Evolutionary conservation across 2,797 vertebrate genomes (phyloP), one percentile per base, ranked within the genome.

Genomic region (Trachurus trachurus): DNA sequence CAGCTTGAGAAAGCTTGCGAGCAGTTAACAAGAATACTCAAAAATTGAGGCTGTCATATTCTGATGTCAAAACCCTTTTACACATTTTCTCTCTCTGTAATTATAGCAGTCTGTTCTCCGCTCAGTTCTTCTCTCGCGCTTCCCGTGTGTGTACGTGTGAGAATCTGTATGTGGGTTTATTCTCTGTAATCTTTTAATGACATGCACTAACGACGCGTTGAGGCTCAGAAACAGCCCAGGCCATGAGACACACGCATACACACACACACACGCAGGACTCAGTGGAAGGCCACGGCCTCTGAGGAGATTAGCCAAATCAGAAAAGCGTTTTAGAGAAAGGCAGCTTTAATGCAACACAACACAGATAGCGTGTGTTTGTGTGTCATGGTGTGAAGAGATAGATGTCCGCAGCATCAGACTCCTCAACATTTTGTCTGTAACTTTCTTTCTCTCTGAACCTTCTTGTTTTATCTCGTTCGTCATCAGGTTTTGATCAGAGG

Each of bases 111-210:
- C 63, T 86, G 61, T 62, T 80, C 17, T 2, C 8, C 2, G 17
- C 62, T 69, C 69, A 71, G 21, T 50, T 57, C 52, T 56, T 44
- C 40, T 64, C 68, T 64, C 31, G 49, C n/a, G 2, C 62, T 54
- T 69, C 65, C 22, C 59, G 37, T 47, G 49, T 50, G 62, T 76
- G 40, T 72, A 19, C 71, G 63, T 70, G 78, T 66, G 65, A 83
- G 74, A 84, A 83, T 87, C 58, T 66, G 71, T 80, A 74, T 83
- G 76, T 74, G 68, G 73, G 86, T 91, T 92, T 90, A 89, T 93
- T 90, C 88, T 88, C 62, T 81, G 57, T 95, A 94, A 95, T 94
- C 90, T 93, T 93, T 93, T 93, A 94, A 94, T 93, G 88, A 93
- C 87, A 94, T 90, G 92, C 84, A 86, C 87, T 91, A 91, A 92